A percentile compares a stretch with the other conserved stretches of the same genome.
Conservation (phyloP, 2,888 invertebrate genomes). For the Tetragonula carbonaria region DNA sequence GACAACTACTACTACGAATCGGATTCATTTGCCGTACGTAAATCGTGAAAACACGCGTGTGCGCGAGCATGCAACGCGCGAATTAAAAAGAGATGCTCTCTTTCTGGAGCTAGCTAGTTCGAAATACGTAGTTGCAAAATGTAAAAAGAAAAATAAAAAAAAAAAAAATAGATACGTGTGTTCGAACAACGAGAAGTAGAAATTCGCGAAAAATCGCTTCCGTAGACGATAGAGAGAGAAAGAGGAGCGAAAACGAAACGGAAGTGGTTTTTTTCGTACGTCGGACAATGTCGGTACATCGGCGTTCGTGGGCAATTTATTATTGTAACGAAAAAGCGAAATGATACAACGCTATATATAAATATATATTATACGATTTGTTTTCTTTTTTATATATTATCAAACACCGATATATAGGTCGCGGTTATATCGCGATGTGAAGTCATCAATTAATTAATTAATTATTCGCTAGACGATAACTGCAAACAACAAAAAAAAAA, state of each 20-base stretch:
- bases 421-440: slow-evolving; percentile 61
- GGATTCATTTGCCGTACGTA: background rate
- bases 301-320: slow-evolving; percentile 75
- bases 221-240: background rate
- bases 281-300: slow-evolving; percentile 68
- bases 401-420: slow-evolving; percentile 64
- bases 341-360: slow-evolving; percentile 75
- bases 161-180: slow-evolving; percentile 9
- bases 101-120: slow-evolving; percentile 22
- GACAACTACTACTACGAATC: background rate
- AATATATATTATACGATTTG: slow-evolving; percentile 72
- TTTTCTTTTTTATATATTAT: slow-evolving; percentile 74
- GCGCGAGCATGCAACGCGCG: background rate
- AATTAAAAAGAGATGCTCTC: slow-evolving; percentile 10
- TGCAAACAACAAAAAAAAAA: slow-evolving; percentile 56
- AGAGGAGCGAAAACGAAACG: background rate
- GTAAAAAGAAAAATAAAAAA: slow-evolving; percentile 14
- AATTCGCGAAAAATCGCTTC: slow-evolving; percentile 10
- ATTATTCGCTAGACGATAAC: slow-evolving; percentile 68
- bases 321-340: slow-evolving; percentile 74
- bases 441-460: slow-evolving; percentile 63
- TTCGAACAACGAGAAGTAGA: slow-evolving; percentile 6
- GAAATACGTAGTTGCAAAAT: background rate
- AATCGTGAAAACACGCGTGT: background rate
- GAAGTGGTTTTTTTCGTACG: slow-evolving; percentile 23